Conservation (phyloP, 2,888 invertebrate genomes). For the Blera fallax region DNA sequence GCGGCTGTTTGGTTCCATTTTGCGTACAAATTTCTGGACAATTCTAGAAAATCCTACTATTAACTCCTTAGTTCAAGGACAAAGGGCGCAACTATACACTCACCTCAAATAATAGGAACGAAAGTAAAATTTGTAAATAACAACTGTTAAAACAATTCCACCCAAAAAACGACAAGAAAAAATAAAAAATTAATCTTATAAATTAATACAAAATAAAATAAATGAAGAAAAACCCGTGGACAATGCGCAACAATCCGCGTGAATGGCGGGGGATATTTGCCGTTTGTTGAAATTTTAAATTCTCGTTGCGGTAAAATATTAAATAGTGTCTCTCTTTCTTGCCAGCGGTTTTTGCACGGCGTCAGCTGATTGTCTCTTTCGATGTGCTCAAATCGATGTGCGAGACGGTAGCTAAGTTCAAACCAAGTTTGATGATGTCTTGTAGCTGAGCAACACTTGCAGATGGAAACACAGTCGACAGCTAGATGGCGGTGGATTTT, state of each 20-base stretch:
- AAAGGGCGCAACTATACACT: conserved; percentile 8
- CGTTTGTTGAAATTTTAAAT: conserved; percentile 49
- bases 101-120: not conserved
- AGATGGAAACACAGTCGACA: not conserved
- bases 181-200: not conserved
- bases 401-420: not conserved
- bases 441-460: not conserved
- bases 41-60: conserved; percentile 35
- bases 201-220: conserved; percentile 4
- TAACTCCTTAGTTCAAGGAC: conserved; percentile 43
- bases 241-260: not conserved
- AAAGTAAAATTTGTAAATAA: not conserved
- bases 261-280: conserved; percentile 30
- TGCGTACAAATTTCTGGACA: conserved; percentile 73
- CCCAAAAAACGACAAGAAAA: not conserved
- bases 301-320: conserved; percentile 36
- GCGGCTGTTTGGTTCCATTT: conserved; percentile 82
- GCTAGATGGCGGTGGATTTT: not conserved
- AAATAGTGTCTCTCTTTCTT: conserved; percentile 7
- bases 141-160: not conserved
- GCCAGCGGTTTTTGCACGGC: not conserved
- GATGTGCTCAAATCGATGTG: not conserved
- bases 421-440: not conserved
- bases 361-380: conserved; percentile 21
- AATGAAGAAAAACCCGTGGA: not conserved